Evolutionary conservation across 2,888 invertebrate genomes (phyloP).

Genomic region (Dasysyrphus albostriatus): DNA sequence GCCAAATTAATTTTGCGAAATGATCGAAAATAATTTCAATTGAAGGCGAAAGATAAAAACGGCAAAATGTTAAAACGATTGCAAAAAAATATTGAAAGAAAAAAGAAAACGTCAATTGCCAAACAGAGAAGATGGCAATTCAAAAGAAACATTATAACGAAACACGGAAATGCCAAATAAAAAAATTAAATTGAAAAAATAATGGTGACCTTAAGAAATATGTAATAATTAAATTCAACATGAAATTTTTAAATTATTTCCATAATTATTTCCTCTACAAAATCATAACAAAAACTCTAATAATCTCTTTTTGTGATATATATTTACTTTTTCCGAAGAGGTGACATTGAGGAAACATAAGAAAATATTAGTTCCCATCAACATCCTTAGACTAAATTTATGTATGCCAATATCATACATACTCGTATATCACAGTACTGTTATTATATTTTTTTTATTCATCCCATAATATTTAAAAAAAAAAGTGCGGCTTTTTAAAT

Average conservation of each 20-base stretch:
- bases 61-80: no score
- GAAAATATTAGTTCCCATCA: slow-evolving; percentile 66
- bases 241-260: slow-evolving; percentile 23
- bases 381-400: slow-evolving; percentile 55
- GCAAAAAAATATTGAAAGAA: no score
- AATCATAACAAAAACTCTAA: neutral
- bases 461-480: slow-evolving; percentile 34
- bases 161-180: no score
- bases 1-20: no score
- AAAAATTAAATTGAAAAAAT: no score
- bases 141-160: no score
- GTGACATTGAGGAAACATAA: slow-evolving; percentile 51
- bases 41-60: no score
- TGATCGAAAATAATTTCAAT: no score
- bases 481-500: slow-evolving; percentile 46
- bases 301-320: neutral
- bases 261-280: neutral
- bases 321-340: neutral
- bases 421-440: slow-evolving; percentile 28
- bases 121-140: no score
- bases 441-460: slow-evolving; percentile 40
- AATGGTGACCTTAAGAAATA: neutral
- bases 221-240: slow-evolving; percentile 25
- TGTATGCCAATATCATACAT: slow-evolving; percentile 65
- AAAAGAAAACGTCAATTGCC: no score